Conservation (phyloP, 2,797 vertebrate species). For the Synaphobranchus kaupii region DNA sequence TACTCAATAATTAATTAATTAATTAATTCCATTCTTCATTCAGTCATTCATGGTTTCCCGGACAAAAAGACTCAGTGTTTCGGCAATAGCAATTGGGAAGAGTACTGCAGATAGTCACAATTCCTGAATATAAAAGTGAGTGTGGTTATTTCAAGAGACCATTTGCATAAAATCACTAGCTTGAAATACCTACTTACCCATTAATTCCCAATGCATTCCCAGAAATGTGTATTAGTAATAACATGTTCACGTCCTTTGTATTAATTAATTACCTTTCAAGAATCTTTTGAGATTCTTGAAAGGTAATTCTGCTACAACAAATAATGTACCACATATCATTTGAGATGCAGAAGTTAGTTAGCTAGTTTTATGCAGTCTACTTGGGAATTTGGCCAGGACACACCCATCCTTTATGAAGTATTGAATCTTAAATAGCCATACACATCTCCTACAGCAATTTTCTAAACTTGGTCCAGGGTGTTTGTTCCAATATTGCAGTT, state of each 20-base stretch:
- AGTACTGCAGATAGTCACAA: neutral
- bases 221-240: neutral
- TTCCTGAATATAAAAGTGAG: neutral
- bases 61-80: neutral
- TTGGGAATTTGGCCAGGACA: neutral
- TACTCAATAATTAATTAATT: neutral
- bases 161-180: neutral
- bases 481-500: neutral
- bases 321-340: neutral
- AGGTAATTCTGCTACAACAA: neutral
- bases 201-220: neutral
- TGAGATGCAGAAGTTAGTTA: neutral
- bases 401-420: neutral
- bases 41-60: neutral
- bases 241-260: neutral
- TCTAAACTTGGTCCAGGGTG: neutral
- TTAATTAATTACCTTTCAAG: neutral
- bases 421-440: neutral
- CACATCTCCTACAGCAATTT: neutral
- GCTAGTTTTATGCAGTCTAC: neutral
- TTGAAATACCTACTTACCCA: neutral
- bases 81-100: neutral
- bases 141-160: neutral
- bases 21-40: neutral
- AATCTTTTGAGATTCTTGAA: too few species aligned